Conservation (phyloP, 2,113 vertebrate species). For the Galbula dea region DNA sequence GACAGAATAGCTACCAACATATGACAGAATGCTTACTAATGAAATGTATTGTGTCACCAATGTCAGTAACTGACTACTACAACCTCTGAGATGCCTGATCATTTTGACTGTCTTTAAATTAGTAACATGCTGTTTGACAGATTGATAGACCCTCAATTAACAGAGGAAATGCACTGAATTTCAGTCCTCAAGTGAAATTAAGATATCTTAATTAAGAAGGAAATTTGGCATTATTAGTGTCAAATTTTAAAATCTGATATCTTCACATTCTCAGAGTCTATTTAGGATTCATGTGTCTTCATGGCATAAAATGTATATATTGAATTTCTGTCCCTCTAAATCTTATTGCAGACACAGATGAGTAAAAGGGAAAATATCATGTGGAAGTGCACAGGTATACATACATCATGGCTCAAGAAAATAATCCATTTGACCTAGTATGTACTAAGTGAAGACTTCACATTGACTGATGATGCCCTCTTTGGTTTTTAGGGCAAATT, state of each 20-base stretch:
- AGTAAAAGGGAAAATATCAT: not conserved
- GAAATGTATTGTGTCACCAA: constrained; percentile 40
- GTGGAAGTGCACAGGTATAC: not conserved
- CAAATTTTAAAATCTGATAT: not conserved
- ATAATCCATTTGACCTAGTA: not conserved
- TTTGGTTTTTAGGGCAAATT: not conserved
- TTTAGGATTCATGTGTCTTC: not conserved
- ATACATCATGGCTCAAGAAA: not conserved
- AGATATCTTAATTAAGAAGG: not conserved
- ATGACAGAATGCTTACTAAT: constrained; percentile 30
- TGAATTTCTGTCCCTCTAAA: not conserved
- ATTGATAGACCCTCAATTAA: constrained; percentile 3
- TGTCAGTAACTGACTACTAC: not conserved
- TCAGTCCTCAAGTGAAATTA: not conserved
- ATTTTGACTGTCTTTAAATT: constrained; percentile 35
- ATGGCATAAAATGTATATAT: not conserved
- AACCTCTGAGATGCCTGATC: constrained; percentile 9
- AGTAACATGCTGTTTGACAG: constrained; percentile 11
- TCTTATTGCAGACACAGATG: not conserved
- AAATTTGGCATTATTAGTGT: not conserved
- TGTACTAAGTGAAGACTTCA: not conserved
- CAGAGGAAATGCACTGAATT: not conserved
- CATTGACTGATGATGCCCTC: not conserved
- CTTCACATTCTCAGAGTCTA: not conserved
- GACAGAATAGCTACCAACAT: not conserved